Evolutionary conservation across 2,888 invertebrate species (phyloP).

Genomic region (Athalia rosae): DNA sequence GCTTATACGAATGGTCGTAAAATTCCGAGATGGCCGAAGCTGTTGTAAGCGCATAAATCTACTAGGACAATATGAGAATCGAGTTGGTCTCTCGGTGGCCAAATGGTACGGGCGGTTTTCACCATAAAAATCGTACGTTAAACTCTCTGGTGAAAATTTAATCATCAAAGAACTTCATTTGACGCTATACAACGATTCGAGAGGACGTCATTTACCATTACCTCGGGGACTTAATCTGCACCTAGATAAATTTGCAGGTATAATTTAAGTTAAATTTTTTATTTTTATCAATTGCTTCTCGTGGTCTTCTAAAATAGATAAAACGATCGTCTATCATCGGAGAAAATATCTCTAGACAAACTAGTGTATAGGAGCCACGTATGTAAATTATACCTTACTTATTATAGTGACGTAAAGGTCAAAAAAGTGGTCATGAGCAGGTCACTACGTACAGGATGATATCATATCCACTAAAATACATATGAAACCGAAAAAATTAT

Average conservation of each 20-base stretch:
- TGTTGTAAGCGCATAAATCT: conserved; percentile 29
- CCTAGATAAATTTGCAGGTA: too few species aligned
- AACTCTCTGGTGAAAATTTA: background rate
- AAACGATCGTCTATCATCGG: background rate
- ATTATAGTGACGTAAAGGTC: conserved; percentile 78
- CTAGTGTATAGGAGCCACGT: conserved; percentile 89
- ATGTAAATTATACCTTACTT: conserved; percentile 75
- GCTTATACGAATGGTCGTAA: background rate
- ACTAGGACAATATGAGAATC: conserved; percentile 35
- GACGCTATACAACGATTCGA: background rate
- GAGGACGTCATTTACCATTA: background rate
- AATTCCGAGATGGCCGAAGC: background rate
- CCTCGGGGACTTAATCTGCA: too few species aligned
- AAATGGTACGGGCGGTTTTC: background rate
- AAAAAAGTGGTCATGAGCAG: conserved; percentile 94
- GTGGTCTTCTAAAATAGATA: background rate
- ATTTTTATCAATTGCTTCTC: background rate
- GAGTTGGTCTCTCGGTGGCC: conserved; percentile 28
- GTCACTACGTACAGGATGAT: conserved; percentile 85
- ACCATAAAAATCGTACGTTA: background rate
- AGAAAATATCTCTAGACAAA: conserved; percentile 84
- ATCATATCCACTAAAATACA: conserved; percentile 94
- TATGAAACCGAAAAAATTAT: conserved; percentile 81
- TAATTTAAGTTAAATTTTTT: background rate
- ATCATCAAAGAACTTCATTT: background rate